Evolutionary conservation across 2,888 invertebrate species (phyloP), one percentile per base, ranked within the genome.

Genomic region (Eupithecia abbreviata): DNA sequence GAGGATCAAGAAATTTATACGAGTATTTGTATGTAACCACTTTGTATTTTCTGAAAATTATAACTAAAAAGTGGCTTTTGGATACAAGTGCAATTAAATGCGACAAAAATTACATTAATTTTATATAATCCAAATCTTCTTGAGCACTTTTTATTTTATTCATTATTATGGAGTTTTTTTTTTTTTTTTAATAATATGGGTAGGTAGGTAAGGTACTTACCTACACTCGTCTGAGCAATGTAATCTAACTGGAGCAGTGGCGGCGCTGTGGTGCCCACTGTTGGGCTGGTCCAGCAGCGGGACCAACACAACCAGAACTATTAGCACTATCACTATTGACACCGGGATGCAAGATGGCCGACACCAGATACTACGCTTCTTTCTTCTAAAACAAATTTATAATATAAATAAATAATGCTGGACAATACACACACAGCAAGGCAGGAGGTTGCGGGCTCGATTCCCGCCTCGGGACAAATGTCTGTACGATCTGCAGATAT

Each of bases 301-400:
- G 75, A 98, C 96, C 83, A 97, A 90, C 79, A 98, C 97, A 72
- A 98, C 97, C 80, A 98, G 94, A 80, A 98, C 96, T 85, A 98
- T 97, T 85, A 98, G 91, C 72, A 97, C 94, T 83, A 98, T 96
- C 79, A 98, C 97, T 87, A 98, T 96, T 45, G 97, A 96, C 79
- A 98, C 97, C 7, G 98, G 98, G 84, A 98, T 97, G 90, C 98
- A 98, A 10, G 98, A 98, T 9, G 98, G 98, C 80, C 97, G 96
- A 91, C 97, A 97, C 97, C 97, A 97, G 85, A 96, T 96, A 80
- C 94, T 94, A 72, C 90, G 87, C 84, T 93, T 95, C 84, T 92
- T 94, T 82, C 91, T 90, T 84, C 95, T 95, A 86, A 47, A 82
- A 83, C 80, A 79, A 87, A 85, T n/a, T n/a, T n/a, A n/a, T n/a